Base-by-base conservation (phyloP, 2,113 vertebrate species). In the Microcebus griseorufus region DNA sequence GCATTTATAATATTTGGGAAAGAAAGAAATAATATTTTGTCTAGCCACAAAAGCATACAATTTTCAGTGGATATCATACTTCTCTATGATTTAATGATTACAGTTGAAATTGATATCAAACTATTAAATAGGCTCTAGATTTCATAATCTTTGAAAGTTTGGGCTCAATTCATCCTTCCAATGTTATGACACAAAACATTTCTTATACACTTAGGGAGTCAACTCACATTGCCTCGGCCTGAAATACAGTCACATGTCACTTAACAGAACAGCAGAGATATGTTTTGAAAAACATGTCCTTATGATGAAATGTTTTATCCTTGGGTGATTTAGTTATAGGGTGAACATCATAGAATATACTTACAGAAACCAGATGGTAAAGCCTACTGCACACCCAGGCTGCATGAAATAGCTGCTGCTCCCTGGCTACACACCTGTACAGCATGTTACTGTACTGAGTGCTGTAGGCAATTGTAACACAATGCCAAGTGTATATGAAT, bases 171-270 rank as follows among this genome's bases (percentile, higher is more conserved):
- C 0, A 65, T 7, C 32, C 65, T 88, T 83, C 27, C 10, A 80
- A 25, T 13, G 22, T 48, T 53, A 39, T 6, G 17, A 60, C 0
- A 0, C 2, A 12, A 48, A 48, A 62, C 25, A 48, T 34, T 90
- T 87, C 16, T 65, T 62, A 48, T 27, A 37, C 0, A 5, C 25
- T 39, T 13, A 65, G 45, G 17, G 9, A 90, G 58, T 20, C 37
- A 0, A 22, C 0, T 81, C 20, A 25, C 2, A n/a, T 16, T 76
- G 1, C 65, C 16, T 42, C 12, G 78, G 1, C 2, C 45, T 82
- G 14, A 62, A 64, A 94, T 23, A 32, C 32, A 76, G 29, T 48
- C 42, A 32, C 17, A 27, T 45, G 27, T 48, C 17, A 45, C 14
- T 29, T 32, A 48, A 18, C 37, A 42, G 3, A 13, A 37, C 17